A percentile compares a stretch with the other conserved stretches of the same genome.
These are phyloP conservation scores for Piprites chloris DNA, from an alignment of 2,113 vertebrate genomes.

Conservation along the genomic window DNA sequence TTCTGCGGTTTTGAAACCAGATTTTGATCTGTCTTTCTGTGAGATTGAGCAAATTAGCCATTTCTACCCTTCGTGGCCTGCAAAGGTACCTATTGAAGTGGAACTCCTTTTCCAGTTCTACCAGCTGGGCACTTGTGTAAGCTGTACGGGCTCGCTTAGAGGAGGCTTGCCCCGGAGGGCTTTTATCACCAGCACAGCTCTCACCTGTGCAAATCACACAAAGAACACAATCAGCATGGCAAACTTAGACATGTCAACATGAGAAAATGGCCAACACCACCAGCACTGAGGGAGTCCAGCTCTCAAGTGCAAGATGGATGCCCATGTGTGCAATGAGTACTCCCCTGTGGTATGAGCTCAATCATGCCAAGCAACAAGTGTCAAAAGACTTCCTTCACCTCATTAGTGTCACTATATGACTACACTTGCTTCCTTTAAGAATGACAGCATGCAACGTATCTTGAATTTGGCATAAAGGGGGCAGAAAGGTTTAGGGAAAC, in stretches of 20 bases:
- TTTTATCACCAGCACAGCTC: conserved; percentile 95
- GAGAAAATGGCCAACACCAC: background rate
- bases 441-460: background rate
- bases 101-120: conserved; percentile 99
- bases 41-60: conserved; percentile 97
- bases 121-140: conserved; percentile 98
- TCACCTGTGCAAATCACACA: conserved; percentile 86
- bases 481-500: background rate
- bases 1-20: conserved; percentile 99
- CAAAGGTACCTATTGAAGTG: conserved; percentile 99
- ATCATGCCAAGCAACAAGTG: background rate
- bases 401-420: background rate
- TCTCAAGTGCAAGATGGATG: accelerated
- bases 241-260: background rate
- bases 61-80: conserved; percentile 92
- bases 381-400: background rate
- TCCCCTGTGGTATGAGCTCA: background rate
- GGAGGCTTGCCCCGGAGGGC: conserved; percentile 89
- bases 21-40: conserved; percentile 99
- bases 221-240: conserved; percentile 65
- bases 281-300: background rate
- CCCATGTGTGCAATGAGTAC: accelerated
- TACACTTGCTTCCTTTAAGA: background rate
- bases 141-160: conserved; percentile 97
- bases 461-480: background rate